Evolutionary conservation across 2,113 vertebrate species (phyloP).

Genomic region (Willisornis vidua): DNA sequence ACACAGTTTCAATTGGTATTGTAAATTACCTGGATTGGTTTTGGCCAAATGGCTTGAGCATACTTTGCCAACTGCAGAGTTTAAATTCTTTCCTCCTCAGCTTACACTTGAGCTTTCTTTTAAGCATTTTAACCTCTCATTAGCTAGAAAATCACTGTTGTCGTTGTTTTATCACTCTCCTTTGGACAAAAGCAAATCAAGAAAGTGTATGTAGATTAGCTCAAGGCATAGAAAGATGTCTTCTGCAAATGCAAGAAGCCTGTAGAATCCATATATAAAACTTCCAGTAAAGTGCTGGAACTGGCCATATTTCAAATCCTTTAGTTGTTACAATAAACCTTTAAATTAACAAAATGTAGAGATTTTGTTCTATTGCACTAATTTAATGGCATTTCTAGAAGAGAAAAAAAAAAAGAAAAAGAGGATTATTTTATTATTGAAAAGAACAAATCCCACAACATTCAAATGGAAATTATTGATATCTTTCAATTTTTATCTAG

Average conservation of each 20-base stretch:
- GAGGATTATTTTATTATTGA: background rate
- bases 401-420: background rate
- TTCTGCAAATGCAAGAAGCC: background rate
- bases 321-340: constrained; percentile 31
- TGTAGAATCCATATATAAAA: background rate
- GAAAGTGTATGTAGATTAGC: background rate
- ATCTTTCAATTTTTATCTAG: constrained; percentile 3
- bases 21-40: background rate
- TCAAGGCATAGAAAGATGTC: background rate
- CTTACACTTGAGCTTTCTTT: background rate
- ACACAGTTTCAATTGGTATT: background rate
- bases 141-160: background rate
- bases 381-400: constrained; percentile 33
- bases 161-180: background rate
- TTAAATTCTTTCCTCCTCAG: background rate
- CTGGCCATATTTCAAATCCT: constrained; percentile 28
- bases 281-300: constrained; percentile 9
- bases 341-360: background rate
- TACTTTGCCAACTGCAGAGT: background rate
- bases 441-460: background rate
- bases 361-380: background rate
- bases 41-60: background rate
- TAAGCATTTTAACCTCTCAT: background rate
- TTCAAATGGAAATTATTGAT: constrained; percentile 48
- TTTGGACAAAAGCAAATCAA: constrained; percentile 49